Percentiles rank a stretch among this genome's conserved stretches.
Conservation (phyloP, 2,113 vertebrate species). For the Alethe castanea region DNA sequence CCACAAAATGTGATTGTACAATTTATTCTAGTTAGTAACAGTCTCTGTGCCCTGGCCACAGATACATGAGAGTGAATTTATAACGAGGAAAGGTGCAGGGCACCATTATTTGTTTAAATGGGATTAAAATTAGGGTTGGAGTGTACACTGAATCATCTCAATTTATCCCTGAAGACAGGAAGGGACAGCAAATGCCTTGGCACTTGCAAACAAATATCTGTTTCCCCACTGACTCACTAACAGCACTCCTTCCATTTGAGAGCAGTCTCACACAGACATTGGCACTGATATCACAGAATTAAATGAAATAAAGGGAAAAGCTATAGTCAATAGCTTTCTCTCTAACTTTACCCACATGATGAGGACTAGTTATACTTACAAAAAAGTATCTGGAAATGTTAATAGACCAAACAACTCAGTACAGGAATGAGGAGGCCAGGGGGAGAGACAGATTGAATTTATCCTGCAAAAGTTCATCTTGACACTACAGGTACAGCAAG, state of each 20-base stretch:
- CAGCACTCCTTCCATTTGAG: not conserved
- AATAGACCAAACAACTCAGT: not conserved
- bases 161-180: conserved; percentile 18
- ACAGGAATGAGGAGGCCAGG: not conserved
- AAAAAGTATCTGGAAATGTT: not conserved
- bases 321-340: not conserved
- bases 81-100: not conserved
- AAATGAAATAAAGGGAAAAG: not conserved
- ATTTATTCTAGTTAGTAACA: conserved; percentile 12
- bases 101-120: conserved; percentile 38
- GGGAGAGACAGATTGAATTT: not conserved
- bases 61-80: not conserved
- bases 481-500: not conserved
- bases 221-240: not conserved
- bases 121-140: conserved; percentile 12
- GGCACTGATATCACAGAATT: not conserved
- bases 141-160: not conserved
- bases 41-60: not conserved
- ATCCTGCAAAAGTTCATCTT: not conserved
- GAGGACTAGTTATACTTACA: not conserved
- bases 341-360: not conserved
- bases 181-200: not conserved
- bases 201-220: not conserved
- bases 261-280: not conserved
- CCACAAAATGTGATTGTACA: not conserved